These are phyloP conservation scores for Euphysa ruthae DNA, from an alignment of 30 jellyfish, hydroid and myxozoan species.

Conservation along the genomic window DNA sequence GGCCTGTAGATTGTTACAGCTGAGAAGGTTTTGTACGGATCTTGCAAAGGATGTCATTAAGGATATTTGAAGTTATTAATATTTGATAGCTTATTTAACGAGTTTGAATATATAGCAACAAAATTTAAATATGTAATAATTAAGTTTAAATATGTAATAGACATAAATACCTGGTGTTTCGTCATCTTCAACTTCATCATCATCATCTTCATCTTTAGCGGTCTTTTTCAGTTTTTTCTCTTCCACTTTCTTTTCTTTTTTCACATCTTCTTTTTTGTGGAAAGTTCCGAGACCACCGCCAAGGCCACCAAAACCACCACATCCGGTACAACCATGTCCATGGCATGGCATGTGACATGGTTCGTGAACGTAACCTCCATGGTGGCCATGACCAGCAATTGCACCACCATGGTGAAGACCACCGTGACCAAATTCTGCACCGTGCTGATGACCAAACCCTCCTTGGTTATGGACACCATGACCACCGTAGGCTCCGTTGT, in stretches of 20 bases:
- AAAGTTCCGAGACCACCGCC: neutral
- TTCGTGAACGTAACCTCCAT: conserved; percentile 3
- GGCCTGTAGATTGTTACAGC: no score
- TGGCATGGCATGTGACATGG: conserved; percentile 5
- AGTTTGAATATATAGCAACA: no score
- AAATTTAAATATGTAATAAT: no score
- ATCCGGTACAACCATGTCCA: neutral
- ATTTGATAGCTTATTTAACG: no score
- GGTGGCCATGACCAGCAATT: neutral
- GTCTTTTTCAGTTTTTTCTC: neutral
- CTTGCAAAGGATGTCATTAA: no score
- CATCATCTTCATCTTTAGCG: conserved; percentile 13
- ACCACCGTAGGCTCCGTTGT: conserved; percentile 3
- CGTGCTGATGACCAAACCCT: neutral
- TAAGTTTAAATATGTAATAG: no score
- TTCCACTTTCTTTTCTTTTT: conserved; percentile 7
- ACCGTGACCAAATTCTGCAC: neutral
- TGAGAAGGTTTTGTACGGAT: no score
- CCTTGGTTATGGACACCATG: neutral
- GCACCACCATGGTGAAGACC: neutral
- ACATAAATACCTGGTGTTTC: no score
- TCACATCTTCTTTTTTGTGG: no score
- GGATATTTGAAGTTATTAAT: no score
- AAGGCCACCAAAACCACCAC: conserved; percentile 7
- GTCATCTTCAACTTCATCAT: conserved; percentile 13